Base-by-base conservation (phyloP, 2,113 vertebrate species). In the Candoia aspera region DNA sequence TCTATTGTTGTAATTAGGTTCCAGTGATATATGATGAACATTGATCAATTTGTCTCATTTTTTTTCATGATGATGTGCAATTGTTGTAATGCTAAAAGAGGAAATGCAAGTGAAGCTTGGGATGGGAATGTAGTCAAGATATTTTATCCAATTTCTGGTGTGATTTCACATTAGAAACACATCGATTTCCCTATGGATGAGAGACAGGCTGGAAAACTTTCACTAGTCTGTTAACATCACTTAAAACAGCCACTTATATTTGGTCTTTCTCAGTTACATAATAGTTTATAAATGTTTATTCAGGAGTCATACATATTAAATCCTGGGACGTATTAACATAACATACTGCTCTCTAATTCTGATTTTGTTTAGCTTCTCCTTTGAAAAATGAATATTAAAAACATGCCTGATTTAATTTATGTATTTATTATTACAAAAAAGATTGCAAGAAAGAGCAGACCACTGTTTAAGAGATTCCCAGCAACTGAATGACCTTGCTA, bases 241-340 rank as follows among this genome's bases (percentile, higher is more conserved):
- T 60, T 90, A 59, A 84, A 84, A 46, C n/a, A 90, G 13, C 15
- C 37, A 90, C n/a, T 90, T 90, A 90, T 57, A 83, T 57, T 59
- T 33, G 6, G 11, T n/a, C 64, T 89, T 33, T 23, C 29, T 73
- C 26, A 68, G 5, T 15, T 79, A 90, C 12, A n/a, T 24, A 24
- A 79, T 11, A 12, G n/a, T 26, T 68, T 90, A 90, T 55, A 90
- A 55, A 79, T 90, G 24, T 90, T 83, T 90, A 17, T 83, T 24
- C 33, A 84, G 57, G 8, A 55, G 84, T 86, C 59, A 68, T 62
- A 86, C n/a, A 55, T 87, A 53, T 33, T 86, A 68, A 64, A 68
- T 62, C 33, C 58, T 26, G 46, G 37, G 29, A n/a, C 79, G 59
- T 46, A 59, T 84, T 46, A 10, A n/a, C 17, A 64, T 54, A 54